Percentiles rank a stretch among this genome's conserved stretches.
Conservation (phyloP, 2,797 vertebrate genomes). For the Anguilla anguilla region DNA sequence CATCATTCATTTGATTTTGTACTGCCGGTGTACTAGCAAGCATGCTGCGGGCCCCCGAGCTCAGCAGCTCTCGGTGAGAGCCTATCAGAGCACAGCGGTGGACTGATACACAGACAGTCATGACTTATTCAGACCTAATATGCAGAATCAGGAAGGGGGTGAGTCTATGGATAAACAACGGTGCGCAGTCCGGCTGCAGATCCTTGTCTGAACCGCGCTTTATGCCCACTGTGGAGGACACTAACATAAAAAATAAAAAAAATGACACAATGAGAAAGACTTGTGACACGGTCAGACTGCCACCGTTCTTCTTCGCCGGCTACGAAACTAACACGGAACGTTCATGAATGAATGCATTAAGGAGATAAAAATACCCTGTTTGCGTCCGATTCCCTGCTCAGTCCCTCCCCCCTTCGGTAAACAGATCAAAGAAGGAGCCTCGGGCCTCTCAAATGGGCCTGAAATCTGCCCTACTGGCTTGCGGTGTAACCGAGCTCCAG, state of each 20-base stretch:
- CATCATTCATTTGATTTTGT: slow-evolving; percentile 41
- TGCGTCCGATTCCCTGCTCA: slow-evolving; percentile 23
- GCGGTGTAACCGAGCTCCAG: background rate
- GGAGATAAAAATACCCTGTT: slow-evolving; percentile 32
- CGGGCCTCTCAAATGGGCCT: background rate
- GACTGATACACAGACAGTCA: background rate
- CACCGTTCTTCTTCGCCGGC: background rate
- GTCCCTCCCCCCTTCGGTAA: slow-evolving; percentile 2
- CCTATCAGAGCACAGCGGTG: background rate
- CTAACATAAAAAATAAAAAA: background rate
- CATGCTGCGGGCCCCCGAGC: background rate
- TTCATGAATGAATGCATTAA: slow-evolving; percentile 30
- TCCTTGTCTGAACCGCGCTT: too few species aligned
- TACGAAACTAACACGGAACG: background rate
- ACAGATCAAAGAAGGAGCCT: background rate
- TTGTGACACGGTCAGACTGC: background rate
- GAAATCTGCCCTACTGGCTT: background rate
- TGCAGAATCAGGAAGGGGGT: background rate
- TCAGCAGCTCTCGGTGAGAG: background rate
- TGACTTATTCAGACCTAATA: background rate
- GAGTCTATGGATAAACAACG: background rate
- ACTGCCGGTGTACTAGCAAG: slow-evolving; percentile 22
- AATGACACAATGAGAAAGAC: background rate
- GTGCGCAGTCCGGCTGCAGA: background rate
- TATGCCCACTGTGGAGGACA: background rate